These are phyloP conservation scores for Apotomis capreana DNA, from an alignment of 2,888 invertebrate genomes.

Conservation along the genomic window DNA sequence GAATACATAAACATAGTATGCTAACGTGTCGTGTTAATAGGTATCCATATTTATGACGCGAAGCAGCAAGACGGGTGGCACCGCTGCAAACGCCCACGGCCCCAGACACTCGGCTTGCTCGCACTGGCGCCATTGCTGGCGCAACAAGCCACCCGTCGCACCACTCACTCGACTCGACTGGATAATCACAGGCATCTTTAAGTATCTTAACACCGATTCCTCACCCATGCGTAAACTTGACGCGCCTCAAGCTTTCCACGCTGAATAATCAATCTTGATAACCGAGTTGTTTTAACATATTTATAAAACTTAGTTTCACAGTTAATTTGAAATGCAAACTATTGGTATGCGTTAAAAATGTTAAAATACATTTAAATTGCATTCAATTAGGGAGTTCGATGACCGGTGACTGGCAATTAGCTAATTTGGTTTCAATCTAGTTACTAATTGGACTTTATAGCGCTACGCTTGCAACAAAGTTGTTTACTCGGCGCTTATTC, in stretches of 20 bases:
- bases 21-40: slow-evolving; percentile 33
- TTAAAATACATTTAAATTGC: slow-evolving; percentile 55
- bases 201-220: slow-evolving; percentile 24
- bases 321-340: slow-evolving; percentile 57
- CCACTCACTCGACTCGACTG: slow-evolving; percentile 58
- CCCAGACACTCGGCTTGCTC: slow-evolving; percentile 1
- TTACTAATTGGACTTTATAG: slow-evolving; percentile 51
- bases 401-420: slow-evolving; percentile 57
- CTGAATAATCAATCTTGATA: slow-evolving; percentile 1
- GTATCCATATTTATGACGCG: slow-evolving; percentile 41
- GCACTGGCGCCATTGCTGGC: slow-evolving; percentile 33
- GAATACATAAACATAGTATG: slow-evolving; percentile 34
- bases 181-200: slow-evolving; percentile 39
- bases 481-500: slow-evolving; percentile 35
- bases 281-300: slow-evolving; percentile 16
- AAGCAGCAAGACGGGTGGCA: slow-evolving; percentile 16
- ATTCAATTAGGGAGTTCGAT: slow-evolving; percentile 66
- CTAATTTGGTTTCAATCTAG: slow-evolving; percentile 56
- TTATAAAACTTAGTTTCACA: slow-evolving; percentile 53
- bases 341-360: slow-evolving; percentile 54
- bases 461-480: slow-evolving; percentile 36
- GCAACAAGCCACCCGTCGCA: slow-evolving; percentile 46
- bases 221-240: slow-evolving; percentile 28
- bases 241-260: slow-evolving; percentile 3
- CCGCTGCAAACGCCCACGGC: slow-evolving; percentile 36